Percentiles rank a stretch among this genome's conserved stretches.
Conservation (phyloP, 2,113 vertebrate genomes). For the Trichomycterus rosablanca region DNA sequence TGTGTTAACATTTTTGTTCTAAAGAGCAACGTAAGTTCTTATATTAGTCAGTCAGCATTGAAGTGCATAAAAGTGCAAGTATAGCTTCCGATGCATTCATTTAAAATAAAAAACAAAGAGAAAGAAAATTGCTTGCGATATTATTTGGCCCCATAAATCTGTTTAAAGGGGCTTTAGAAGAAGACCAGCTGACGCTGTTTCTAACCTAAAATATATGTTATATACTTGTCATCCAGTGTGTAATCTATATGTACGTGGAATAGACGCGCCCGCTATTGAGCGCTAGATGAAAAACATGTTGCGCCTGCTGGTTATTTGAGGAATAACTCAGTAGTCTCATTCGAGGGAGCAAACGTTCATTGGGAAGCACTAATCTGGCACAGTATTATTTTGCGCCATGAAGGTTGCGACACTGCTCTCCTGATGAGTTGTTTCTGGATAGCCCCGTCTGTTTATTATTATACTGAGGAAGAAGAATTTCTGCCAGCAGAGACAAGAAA, state of each 20-base stretch:
- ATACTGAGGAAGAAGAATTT: slow-evolving; percentile 64
- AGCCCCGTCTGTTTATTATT: slow-evolving; percentile 55
- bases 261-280: slow-evolving; percentile 2
- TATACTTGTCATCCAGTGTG: slow-evolving; percentile 48
- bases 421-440: slow-evolving; percentile 56
- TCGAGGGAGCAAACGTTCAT: slow-evolving; percentile 54
- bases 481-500: slow-evolving; percentile 64
- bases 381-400: slow-evolving; percentile 59
- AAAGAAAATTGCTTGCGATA: slow-evolving; percentile 64
- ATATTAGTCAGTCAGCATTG: slow-evolving; percentile 80
- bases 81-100: slow-evolving; percentile 91
- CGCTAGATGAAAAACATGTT: slow-evolving; percentile 36
- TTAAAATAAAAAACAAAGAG: slow-evolving; percentile 71
- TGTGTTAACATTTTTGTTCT: slow-evolving; percentile 52
- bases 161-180: slow-evolving; percentile 70
- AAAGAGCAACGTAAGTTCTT: slow-evolving; percentile 70
- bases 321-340: slow-evolving; percentile 54
- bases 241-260: slow-evolving; percentile 58
- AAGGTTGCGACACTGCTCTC: slow-evolving; percentile 58
- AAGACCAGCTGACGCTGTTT: slow-evolving; percentile 82
- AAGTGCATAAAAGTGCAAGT: slow-evolving; percentile 98
- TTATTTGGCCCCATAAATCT: slow-evolving; percentile 57
- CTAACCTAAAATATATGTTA: slow-evolving; percentile 85
- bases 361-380: slow-evolving; percentile 74
- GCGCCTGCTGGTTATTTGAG: slow-evolving; percentile 61